These are phyloP conservation scores for Prionace glauca DNA, from an alignment of 2,797 vertebrate genomes.

Conservation along the genomic window DNA sequence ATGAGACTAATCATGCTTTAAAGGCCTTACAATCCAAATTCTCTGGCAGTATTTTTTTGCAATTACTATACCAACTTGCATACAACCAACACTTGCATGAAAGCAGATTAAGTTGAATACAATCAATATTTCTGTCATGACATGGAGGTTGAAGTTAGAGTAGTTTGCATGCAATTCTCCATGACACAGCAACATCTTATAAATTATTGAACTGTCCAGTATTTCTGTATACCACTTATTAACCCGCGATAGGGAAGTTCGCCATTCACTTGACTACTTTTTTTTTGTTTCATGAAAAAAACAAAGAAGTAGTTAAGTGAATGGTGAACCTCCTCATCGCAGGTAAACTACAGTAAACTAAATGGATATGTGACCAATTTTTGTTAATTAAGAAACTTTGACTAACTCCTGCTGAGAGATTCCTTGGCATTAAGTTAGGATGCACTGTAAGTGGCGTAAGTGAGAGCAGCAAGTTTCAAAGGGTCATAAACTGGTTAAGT, in stretches of 20 bases:
- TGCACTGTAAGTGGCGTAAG: background rate
- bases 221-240: background rate
- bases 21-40: background rate
- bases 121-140: background rate
- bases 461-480: background rate
- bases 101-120: background rate
- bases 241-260: background rate
- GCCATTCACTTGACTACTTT: background rate
- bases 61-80: background rate
- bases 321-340: background rate
- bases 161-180: background rate
- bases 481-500: no score
- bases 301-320: background rate
- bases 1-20: background rate
- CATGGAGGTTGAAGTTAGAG: background rate
- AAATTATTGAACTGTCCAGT: background rate
- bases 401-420: background rate
- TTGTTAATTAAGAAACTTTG: background rate
- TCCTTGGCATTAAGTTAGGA: background rate
- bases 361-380: background rate
- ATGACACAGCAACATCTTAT: background rate
- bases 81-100: background rate
- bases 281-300: background rate
- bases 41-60: background rate
- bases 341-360: background rate